phyloP scores from a whole-genome alignment of 2,113 vertebrate species.

The Scalopus aquaticus region DNA sequence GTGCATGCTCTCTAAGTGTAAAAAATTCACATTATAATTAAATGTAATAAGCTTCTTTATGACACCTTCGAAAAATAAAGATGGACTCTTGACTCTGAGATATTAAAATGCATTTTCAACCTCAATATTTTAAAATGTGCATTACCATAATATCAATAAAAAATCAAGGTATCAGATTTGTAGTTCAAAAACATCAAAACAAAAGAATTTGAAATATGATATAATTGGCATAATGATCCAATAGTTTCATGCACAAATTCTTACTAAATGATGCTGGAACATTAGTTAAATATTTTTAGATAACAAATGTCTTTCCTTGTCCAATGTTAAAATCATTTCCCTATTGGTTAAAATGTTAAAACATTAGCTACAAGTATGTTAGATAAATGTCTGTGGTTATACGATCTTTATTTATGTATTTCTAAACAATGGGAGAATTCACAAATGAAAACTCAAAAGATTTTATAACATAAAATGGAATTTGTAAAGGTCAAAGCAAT shows the following conservation, averaged over 20 bases:
- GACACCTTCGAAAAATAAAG: background rate
- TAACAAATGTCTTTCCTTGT: background rate
- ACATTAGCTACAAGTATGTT: background rate
- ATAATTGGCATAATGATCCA: background rate
- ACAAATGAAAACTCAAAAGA: background rate
- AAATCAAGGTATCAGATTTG: constrained; percentile 14
- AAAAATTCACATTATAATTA: background rate
- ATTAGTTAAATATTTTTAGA: background rate
- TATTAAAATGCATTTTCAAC: constrained; percentile 14
- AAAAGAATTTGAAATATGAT: background rate
- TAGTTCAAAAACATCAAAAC: background rate
- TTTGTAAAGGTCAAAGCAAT: constrained; percentile 3
- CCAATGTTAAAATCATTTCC: background rate
- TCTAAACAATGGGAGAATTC: background rate
- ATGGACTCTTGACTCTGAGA: background rate
- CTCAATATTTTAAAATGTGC: background rate
- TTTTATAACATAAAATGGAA: constrained; percentile 1
- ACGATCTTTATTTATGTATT: background rate
- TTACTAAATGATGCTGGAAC: background rate
- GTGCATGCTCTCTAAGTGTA: background rate
- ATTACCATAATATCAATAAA: background rate
- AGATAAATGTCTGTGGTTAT: background rate
- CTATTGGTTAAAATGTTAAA: background rate
- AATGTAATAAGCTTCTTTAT: background rate
- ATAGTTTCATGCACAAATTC: background rate